Base-by-base conservation (phyloP, 92 coral and sea anemone genomes). In the Desmophyllum pertusum region DNA sequence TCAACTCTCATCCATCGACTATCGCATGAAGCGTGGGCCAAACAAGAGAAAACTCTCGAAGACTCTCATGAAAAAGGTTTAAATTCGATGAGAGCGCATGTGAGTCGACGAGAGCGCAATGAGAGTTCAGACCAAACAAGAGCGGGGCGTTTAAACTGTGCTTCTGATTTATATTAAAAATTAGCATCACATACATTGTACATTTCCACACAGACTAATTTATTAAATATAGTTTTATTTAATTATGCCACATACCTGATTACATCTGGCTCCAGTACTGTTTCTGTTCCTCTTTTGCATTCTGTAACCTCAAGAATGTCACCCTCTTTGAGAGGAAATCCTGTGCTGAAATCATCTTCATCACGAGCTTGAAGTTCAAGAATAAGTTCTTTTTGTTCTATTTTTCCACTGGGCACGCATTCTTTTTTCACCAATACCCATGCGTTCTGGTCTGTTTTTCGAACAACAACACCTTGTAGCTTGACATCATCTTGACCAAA, bases 271-370 rank as follows among this genome's bases (percentile, higher is more conserved):
- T 80, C 84, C 70, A 40, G 41, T 14, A 18, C 67, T 14, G 31
- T 45, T 25, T 62, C 57, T 0, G 57, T 50, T 29, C 10, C 72
- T 39, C 59, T 81, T n/a, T n/a, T 9, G 35, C 55, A 42, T 52
- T 38, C 39, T 38, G 69, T 39, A n/a, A 81, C 57, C n/a, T 81
- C 85, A 39, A 81, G 70, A 53, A 81, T 81, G 76, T 81, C 85
- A 0, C 85, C 79, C 33, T 48, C 75, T 38, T 50, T 80, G 36
- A 80, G 36, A 64, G 35, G 57, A 36, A 59, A 55, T 81, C 25
- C 85, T 39, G 35, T 3, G 14, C 61, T 75, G 62, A 43, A 5
- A 23, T 18, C 31, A 15, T 6, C 59, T 55, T 38, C 77, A 59
- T 48, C 6, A 39, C n/a, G 4, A 3, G 38, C 8, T 5, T 37